Evolutionary conservation across 30 jellyfish, hydroid and myxozoan species (phyloP), one percentile per base, ranked within the genome.

Genomic region (Hydractinia echinata): DNA sequence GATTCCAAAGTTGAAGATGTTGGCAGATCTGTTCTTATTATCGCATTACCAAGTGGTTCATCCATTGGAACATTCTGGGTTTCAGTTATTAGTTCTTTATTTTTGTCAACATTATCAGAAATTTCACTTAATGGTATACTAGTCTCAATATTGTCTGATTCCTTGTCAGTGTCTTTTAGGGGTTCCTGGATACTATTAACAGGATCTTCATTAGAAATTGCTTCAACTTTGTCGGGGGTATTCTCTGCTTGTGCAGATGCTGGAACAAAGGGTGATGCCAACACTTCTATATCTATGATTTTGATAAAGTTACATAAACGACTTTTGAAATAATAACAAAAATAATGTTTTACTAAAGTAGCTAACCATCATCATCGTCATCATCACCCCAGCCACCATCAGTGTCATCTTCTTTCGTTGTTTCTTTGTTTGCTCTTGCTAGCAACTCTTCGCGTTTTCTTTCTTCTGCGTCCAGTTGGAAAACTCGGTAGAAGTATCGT

Each of bases 291-390:
- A 58, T 58, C 69, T 58, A 58, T 18, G 19, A 58, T 11, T 13
- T 30, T 30, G 44, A 30, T 30, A 30, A 30, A 30, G 44, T 1
- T 30, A 30, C 44, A 30, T 30, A 2, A 30, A 30, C 44, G 2
- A 30, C 44, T 30, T 30, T 30, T 30, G 44, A 30, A 30, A 30
- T 30, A 30, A 30, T 2, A 30, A 30, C 44, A 30, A 30, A 30
- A 30, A 30, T 30, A 30, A 30, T 30, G 44, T 30, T 30, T 0
- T 30, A 30, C 44, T 30, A 30, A 30, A 30, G 44, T 30, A 30
- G 44, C 44, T 30, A 83, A 14, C 85, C 95, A 66, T 83, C 96
- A 44, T 88, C 96, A 21, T 88, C 86, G 67, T 84, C 95, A 90
- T 88, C 82, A 13, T 77, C 77, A 14, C 54, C 83, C 10, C 82